A percentile compares a stretch with the other conserved stretches of the same genome.
phyloP scores from a whole-genome alignment of 2,888 invertebrate species.

The Crossocerus cetratus region DNA sequence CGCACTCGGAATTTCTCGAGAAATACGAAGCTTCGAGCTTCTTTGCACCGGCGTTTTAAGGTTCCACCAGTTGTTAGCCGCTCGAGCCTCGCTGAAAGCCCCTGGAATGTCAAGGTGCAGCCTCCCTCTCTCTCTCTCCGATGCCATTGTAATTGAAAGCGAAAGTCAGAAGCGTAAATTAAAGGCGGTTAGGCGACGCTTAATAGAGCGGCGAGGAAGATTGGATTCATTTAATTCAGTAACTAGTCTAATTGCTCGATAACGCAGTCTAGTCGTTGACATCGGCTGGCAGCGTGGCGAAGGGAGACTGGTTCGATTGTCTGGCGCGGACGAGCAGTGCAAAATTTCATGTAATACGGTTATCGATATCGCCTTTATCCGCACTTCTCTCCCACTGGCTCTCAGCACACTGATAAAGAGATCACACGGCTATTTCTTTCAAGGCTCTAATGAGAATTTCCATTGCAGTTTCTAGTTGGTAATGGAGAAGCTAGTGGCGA shows the following conservation, averaged over 20 bases:
- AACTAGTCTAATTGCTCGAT: conserved; percentile 30
- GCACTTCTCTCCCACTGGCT: no score
- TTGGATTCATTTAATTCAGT: conserved; percentile 5
- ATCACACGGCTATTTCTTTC: no score
- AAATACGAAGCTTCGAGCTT: no score
- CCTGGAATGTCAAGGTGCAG: not conserved
- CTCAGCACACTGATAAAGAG: no score
- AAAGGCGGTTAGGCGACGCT: conserved; percentile 2
- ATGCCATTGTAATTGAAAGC: conserved; percentile 5
- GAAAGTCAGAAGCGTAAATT: conserved; percentile 4
- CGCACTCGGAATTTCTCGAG: no score
- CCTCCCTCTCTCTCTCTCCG: not conserved
- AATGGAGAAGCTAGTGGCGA: not conserved
- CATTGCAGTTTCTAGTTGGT: not conserved
- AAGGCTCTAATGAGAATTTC: no score
- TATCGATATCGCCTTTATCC: not conserved
- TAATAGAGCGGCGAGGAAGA: not conserved
- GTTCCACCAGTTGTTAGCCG: not conserved
- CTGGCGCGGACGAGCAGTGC: not conserved
- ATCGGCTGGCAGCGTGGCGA: conserved; percentile 3
- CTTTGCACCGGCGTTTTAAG: not conserved
- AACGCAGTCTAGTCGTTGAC: conserved; percentile 9
- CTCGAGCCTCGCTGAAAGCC: not conserved
- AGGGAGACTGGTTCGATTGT: conserved; percentile 3
- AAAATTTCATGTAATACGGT: not conserved